Evolutionary conservation across 2,113 vertebrate species (phyloP).

Genomic region (Passerina amoena): DNA sequence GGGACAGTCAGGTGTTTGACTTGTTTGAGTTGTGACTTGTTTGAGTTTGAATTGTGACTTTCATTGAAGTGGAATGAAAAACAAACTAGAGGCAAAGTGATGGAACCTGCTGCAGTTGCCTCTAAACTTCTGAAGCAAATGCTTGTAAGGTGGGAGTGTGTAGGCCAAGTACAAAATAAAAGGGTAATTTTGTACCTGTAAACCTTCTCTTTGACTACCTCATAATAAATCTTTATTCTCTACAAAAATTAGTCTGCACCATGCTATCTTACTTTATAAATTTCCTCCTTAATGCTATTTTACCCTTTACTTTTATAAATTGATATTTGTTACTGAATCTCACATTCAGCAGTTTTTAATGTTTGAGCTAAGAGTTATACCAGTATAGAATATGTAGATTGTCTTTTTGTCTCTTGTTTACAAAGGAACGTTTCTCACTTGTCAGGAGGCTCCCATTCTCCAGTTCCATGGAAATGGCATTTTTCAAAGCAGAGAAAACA

Average conservation of each 20-base stretch:
- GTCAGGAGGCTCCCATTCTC: slow-evolving; percentile 41
- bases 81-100: not conserved
- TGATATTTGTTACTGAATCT: slow-evolving; percentile 16
- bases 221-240: not conserved
- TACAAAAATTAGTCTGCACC: not conserved
- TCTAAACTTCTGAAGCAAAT: not conserved
- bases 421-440: slow-evolving; percentile 49
- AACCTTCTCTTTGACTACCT: not conserved
- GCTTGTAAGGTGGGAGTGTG: not conserved
- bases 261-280: not conserved
- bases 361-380: slow-evolving; percentile 61
- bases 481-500: slow-evolving; percentile 48
- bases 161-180: not conserved
- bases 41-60: not conserved
- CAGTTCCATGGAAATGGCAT: slow-evolving; percentile 24
- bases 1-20: not conserved
- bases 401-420: slow-evolving; percentile 39
- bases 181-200: not conserved
- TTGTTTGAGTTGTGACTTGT: not conserved
- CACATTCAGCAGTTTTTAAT: slow-evolving; percentile 50
- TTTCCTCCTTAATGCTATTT: slow-evolving; percentile 17
- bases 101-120: not conserved
- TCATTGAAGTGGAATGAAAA: not conserved
- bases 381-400: not conserved
- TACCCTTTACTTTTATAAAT: slow-evolving; percentile 20